A percentile compares a stretch with the other conserved stretches of the same genome.
phyloP scores from a whole-genome alignment of 2,797 vertebrate genomes.

The Paguma larvata region DNA sequence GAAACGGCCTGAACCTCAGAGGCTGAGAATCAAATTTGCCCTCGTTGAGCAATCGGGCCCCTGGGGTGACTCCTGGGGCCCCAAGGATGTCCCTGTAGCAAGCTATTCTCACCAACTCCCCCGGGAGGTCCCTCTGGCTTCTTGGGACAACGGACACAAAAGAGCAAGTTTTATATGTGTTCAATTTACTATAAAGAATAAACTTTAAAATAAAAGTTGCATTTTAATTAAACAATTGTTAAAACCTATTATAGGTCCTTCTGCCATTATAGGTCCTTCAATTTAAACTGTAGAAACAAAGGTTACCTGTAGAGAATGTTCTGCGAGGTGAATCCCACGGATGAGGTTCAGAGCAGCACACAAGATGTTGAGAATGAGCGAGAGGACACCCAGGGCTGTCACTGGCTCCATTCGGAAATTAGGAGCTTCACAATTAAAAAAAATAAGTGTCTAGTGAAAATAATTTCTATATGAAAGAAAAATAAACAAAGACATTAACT shows the following conservation, averaged over 20 bases:
- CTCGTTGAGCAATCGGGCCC: background rate
- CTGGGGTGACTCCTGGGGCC: background rate
- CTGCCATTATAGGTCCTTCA: background rate
- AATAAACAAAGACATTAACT: background rate
- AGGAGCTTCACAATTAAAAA: constrained; percentile 86
- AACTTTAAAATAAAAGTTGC: background rate
- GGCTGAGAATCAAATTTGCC: background rate
- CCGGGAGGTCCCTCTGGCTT: background rate
- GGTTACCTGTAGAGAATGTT: constrained; percentile 95
- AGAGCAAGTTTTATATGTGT: background rate
- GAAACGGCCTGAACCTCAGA: background rate
- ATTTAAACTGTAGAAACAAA: background rate
- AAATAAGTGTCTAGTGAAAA: background rate
- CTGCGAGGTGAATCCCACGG: constrained; percentile 95
- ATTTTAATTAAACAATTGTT: background rate
- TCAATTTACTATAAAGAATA: constrained; percentile 20
- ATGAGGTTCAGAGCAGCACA: constrained; percentile 97
- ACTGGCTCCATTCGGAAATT: constrained; percentile 93
- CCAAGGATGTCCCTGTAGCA: background rate
- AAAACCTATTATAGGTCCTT: background rate
- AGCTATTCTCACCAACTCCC: background rate
- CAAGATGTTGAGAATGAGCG: constrained; percentile 97
- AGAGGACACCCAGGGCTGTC: constrained; percentile 94
- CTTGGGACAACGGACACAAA: background rate
- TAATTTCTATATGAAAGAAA: background rate